phyloP scores from a whole-genome alignment of 1,140 invertebrate genomes.

The Pectinophora gossypiella region DNA sequence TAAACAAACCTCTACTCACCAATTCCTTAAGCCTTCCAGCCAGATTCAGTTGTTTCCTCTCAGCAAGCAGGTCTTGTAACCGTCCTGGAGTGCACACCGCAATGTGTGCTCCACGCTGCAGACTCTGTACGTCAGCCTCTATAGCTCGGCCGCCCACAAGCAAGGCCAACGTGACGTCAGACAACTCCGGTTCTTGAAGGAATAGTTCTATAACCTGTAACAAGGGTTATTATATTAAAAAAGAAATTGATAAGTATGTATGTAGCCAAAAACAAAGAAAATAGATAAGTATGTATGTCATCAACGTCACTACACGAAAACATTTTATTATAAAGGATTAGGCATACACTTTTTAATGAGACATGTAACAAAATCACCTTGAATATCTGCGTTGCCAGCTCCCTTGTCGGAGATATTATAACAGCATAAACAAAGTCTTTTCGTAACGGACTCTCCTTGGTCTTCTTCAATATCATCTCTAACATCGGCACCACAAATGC shows the following conservation, averaged over 20 bases:
- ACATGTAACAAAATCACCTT: constrained; percentile 79
- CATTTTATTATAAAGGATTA: no score
- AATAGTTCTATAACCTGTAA: constrained; percentile 55
- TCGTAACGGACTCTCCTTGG: constrained; percentile 79
- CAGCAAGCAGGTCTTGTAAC: constrained; percentile 89
- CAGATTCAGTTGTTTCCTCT: constrained; percentile 54
- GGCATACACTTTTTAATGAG: no score
- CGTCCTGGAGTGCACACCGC: constrained; percentile 94
- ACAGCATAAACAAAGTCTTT: constrained; percentile 90
- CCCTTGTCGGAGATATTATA: constrained; percentile 95
- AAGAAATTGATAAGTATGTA: no score
- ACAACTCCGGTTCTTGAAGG: constrained; percentile 48
- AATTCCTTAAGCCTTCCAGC: constrained; percentile 47
- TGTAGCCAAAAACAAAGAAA: no score
- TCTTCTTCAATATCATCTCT: constrained; percentile 86
- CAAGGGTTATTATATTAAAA: no score
- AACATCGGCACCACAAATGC: constrained; percentile 95
- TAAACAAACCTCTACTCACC: no score
- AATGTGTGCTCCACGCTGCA: constrained; percentile 85
- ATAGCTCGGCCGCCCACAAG: constrained; percentile 90
- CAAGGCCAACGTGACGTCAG: constrained; percentile 64
- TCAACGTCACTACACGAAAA: no score
- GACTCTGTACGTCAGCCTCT: constrained; percentile 83
- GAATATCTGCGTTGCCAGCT: constrained; percentile 92
- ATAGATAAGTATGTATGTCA: no score